phyloP scores from a whole-genome alignment of 1,140 invertebrate genomes.

The Drosophila chauvacae region DNA sequence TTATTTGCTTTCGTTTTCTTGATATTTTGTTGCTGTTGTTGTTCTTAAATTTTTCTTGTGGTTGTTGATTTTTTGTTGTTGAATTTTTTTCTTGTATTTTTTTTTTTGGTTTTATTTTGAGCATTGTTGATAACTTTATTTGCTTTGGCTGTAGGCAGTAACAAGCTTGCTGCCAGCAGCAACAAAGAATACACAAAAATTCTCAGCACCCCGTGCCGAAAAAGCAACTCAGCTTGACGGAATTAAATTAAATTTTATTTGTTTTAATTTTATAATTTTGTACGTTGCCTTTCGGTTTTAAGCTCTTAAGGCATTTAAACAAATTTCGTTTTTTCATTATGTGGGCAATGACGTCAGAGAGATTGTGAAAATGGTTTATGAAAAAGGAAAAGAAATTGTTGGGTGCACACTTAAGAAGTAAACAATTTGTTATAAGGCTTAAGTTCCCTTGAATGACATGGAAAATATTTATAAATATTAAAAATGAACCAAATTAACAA shows the following conservation, averaged over 20 bases:
- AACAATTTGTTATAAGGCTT: not conserved
- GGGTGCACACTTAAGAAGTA: not conserved
- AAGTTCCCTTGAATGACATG: not conserved
- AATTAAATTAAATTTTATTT: conserved; percentile 55
- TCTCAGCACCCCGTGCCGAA: conserved; percentile 53
- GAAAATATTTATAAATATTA: not conserved
- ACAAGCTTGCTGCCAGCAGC: conserved; percentile 9
- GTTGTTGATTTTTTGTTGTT: conserved; percentile 8
- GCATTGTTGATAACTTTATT: conserved; percentile 81
- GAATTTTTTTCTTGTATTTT: conserved; percentile 14
- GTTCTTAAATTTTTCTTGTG: not conserved
- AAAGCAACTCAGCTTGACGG: conserved; percentile 30
- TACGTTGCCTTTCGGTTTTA: conserved; percentile 14
- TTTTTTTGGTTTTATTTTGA: conserved; percentile 58
- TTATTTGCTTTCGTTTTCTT: conserved; percentile 42
- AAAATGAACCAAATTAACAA: too few species aligned
- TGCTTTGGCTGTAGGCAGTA: conserved; percentile 54
- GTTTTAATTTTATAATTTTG: conserved; percentile 46
- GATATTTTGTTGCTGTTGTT: conserved; percentile 17
- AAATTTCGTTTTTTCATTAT: conserved; percentile 22
- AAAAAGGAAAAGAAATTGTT: not conserved
- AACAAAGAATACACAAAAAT: conserved; percentile 31
- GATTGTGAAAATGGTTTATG: conserved; percentile 12
- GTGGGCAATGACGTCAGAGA: conserved; percentile 39
- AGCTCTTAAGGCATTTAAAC: conserved; percentile 29